A percentile compares a stretch with the other conserved stretches of the same genome.
phyloP scores from a whole-genome alignment of 1,140 invertebrate species.

The Diachasmimorpha longicaudata region DNA sequence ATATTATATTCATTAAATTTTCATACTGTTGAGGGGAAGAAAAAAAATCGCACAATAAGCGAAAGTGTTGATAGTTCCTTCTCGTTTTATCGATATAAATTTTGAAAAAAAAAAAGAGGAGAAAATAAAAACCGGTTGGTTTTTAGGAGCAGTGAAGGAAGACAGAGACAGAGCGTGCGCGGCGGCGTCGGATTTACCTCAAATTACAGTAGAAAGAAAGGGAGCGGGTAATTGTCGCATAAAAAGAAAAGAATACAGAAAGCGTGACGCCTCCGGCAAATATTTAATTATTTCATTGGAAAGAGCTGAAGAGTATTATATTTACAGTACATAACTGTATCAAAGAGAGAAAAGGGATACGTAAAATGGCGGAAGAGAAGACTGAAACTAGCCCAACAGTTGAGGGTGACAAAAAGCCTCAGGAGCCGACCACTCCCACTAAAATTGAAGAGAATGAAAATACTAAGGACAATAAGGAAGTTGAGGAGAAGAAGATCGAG shows the following conservation, averaged over 20 bases:
- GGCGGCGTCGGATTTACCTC: too few relatives aligned
- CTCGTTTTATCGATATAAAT: background rate
- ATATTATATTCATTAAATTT: background rate
- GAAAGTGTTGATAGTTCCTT: background rate
- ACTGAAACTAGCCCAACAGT: slow-evolving; percentile 52
- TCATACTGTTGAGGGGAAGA: background rate
- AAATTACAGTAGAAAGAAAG: too few relatives aligned
- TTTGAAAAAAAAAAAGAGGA: background rate
- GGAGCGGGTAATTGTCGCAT: background rate
- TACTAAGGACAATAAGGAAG: slow-evolving; percentile 35
- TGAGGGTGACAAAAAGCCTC: slow-evolving; percentile 46
- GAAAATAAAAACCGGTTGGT: background rate
- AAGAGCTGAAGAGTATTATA: background rate
- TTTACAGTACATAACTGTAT: background rate
- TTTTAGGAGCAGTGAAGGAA: background rate
- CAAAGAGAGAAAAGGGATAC: background rate
- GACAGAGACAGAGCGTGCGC: background rate
- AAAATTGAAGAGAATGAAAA: slow-evolving; percentile 34
- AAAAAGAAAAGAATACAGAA: background rate
- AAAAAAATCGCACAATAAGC: background rate
- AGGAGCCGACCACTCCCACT: slow-evolving; percentile 45
- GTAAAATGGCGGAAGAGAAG: slow-evolving; percentile 60
- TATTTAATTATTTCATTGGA: background rate
- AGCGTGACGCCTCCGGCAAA: background rate
- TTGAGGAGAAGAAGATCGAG: slow-evolving; percentile 61